A percentile compares a stretch with the other conserved stretches of the same genome.
Conservation (phyloP, 2,797 vertebrate species). For the Acomys russatus region DNA sequence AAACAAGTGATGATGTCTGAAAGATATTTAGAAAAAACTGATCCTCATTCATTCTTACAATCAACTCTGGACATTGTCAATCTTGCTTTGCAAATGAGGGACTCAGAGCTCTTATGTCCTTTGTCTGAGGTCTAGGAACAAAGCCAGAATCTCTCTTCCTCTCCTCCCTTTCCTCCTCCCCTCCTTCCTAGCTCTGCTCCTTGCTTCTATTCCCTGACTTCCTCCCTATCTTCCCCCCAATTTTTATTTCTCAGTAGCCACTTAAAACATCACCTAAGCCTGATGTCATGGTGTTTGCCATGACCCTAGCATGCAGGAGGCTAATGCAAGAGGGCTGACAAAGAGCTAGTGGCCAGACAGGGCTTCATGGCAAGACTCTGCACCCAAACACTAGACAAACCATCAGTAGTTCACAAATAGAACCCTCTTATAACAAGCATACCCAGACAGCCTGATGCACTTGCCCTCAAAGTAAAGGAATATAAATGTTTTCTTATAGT, state of each 20-base stretch:
- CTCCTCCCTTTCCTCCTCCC: neutral
- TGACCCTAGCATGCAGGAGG: neutral
- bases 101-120: neutral
- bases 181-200: neutral
- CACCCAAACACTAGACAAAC: neutral
- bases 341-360: neutral
- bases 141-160: neutral
- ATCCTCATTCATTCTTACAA: neutral
- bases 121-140: neutral
- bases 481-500: conserved; percentile 30
- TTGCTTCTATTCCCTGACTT: too few relatives aligned
- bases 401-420: neutral
- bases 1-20: neutral
- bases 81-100: conserved; percentile 16
- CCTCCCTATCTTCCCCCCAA: neutral
- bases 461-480: neutral
- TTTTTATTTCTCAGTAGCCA: neutral
- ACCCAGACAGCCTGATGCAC: neutral
- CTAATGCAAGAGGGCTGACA: neutral
- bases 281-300: neutral
- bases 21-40: neutral
- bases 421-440: neutral
- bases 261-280: neutral
- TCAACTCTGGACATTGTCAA: neutral
- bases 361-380: neutral